Percentiles rank a stretch among this genome's conserved stretches.
These are phyloP conservation scores for Geodia barretti DNA, from an alignment of 37 sponge, comb jelly and placozoan species.

Conservation along the genomic window DNA sequence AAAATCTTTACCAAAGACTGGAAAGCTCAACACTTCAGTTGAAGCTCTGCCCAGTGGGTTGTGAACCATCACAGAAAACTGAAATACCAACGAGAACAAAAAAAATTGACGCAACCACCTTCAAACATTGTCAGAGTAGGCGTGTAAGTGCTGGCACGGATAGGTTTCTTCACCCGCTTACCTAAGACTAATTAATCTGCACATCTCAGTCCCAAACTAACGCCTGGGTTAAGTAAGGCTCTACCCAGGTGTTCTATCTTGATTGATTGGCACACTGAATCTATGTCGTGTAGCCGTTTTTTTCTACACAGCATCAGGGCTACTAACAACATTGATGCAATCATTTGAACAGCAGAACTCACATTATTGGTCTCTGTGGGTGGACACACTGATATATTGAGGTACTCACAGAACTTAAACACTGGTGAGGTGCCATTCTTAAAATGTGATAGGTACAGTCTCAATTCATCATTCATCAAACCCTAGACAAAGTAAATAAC, in stretches of 20 bases:
- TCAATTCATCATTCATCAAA: slow-evolving; percentile 1
- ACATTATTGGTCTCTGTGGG: slow-evolving; percentile 46
- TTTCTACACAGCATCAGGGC: too few species aligned
- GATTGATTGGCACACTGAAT: too few species aligned
- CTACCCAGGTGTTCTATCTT: too few species aligned
- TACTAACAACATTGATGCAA: not conserved
- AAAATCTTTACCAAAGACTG: slow-evolving; percentile 13
- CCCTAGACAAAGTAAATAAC: not conserved
- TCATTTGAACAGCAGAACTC: slow-evolving; percentile 4
- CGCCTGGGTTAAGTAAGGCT: too few species aligned
- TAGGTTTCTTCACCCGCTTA: too few species aligned
- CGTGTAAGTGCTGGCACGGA: too few species aligned
- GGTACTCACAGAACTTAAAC: slow-evolving; percentile 71
- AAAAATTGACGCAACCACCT: too few species aligned
- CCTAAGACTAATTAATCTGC: too few species aligned
- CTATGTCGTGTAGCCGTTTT: too few species aligned
- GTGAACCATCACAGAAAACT: slow-evolving; percentile 80
- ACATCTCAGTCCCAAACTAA: too few species aligned
- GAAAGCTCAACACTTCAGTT: slow-evolving; percentile 21
- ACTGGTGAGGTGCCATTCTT: slow-evolving; percentile 6
- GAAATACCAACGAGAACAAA: slow-evolving; percentile 1
- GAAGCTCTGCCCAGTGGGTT: slow-evolving; percentile 67
- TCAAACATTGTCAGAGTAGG: too few species aligned
- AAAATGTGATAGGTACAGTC: slow-evolving; percentile 10
- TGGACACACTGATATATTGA: slow-evolving; percentile 85